Evolutionary conservation across 2,797 vertebrate genomes (phyloP).

Genomic region (Myotis vivesi): DNA sequence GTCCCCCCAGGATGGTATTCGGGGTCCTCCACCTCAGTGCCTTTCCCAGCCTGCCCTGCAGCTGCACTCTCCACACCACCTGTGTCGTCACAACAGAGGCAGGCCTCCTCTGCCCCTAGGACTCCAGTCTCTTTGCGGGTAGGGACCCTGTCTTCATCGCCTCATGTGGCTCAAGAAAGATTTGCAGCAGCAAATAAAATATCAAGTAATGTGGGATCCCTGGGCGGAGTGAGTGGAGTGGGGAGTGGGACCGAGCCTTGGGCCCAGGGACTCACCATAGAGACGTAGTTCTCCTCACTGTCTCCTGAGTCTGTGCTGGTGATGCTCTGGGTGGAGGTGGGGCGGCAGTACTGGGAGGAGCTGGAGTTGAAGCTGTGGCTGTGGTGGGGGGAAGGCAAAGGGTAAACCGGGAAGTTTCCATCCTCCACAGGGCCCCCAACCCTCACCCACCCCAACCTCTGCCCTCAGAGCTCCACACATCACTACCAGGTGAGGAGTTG

Average conservation of each 20-base stretch:
- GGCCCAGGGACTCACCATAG: conserved; percentile 90
- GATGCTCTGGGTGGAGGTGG: conserved; percentile 98
- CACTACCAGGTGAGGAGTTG: neutral
- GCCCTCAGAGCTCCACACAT: neutral
- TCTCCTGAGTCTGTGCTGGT: conserved; percentile 99
- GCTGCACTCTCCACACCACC: neutral
- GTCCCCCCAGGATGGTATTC: neutral
- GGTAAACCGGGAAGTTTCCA: neutral
- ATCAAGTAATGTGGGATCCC: too few relatives aligned
- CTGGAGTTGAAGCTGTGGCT: conserved; percentile 92
- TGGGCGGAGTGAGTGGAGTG: too few relatives aligned
- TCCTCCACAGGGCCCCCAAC: neutral
- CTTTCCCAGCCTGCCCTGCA: accelerated
- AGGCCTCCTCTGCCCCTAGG: neutral
- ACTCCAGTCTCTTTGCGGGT: neutral
- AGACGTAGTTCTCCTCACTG: conserved; percentile 98
- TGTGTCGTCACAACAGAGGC: neutral
- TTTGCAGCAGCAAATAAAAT: neutral
- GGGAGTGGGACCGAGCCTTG: neutral
- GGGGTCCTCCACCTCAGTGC: neutral
- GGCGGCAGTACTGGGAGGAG: conserved; percentile 94
- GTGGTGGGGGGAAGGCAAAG: conserved; percentile 39
- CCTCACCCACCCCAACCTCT: neutral
- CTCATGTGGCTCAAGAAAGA: neutral
- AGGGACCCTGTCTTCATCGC: neutral